Evolutionary conservation across 2,797 vertebrate species (phyloP).

Genomic region (Acanthopagrus latus): DNA sequence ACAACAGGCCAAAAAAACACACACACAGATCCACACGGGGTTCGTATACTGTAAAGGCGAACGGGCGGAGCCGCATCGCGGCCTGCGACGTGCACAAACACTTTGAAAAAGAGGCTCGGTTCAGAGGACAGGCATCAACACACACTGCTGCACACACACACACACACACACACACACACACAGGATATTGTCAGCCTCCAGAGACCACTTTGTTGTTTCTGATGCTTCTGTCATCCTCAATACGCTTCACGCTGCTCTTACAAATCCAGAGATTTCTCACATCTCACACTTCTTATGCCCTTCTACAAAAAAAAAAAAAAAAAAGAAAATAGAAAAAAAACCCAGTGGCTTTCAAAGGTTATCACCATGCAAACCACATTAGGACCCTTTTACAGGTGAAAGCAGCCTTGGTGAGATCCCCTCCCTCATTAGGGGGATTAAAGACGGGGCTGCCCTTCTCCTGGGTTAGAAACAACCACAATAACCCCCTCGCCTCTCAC

Average conservation of each 20-base stretch:
- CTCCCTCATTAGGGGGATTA: constrained; percentile 79
- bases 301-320: not conserved
- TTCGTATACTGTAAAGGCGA: not conserved
- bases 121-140: constrained; percentile 47
- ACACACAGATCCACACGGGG: constrained; percentile 23
- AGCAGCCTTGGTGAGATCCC: constrained; percentile 60
- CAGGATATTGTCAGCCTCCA: constrained; percentile 70
- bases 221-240: constrained; percentile 79
- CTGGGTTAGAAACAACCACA: constrained; percentile 62
- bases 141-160: constrained; percentile 39
- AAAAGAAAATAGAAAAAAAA: constrained; percentile 41
- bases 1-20: constrained; percentile 31
- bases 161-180: constrained; percentile 45
- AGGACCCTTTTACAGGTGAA: constrained; percentile 73
- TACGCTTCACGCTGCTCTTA: constrained; percentile 74
- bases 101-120: constrained; percentile 46
- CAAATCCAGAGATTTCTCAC: constrained; percentile 75
- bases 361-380: constrained; percentile 74
- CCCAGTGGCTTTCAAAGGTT: constrained; percentile 61
- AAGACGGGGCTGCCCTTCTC: constrained; percentile 57
- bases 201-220: constrained; percentile 83
- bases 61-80: constrained; percentile 8
- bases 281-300: constrained; percentile 64
- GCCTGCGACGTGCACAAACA: constrained; percentile 34
- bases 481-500: constrained; percentile 61